Evolutionary conservation across 2,113 vertebrate species (phyloP).

Genomic region (Scartelaos histophorus): DNA sequence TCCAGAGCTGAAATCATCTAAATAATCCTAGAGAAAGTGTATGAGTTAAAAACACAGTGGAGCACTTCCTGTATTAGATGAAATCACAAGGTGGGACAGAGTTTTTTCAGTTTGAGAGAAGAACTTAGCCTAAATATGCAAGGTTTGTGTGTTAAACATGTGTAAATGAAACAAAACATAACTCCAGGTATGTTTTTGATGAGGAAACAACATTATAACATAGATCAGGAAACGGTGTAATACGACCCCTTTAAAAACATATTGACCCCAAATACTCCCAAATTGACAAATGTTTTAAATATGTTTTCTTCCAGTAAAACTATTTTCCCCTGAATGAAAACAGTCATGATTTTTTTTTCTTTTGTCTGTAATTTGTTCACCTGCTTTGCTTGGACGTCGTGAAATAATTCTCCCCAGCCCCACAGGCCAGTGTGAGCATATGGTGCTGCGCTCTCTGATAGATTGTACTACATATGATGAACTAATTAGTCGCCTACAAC

Average conservation of each 20-base stretch:
- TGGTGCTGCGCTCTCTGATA: conserved; percentile 53
- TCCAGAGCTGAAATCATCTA: too few relatives aligned
- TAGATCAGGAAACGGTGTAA: too few relatives aligned
- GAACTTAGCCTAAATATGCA: too few relatives aligned
- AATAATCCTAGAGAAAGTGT: too few relatives aligned
- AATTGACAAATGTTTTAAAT: background rate
- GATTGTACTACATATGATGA: conserved; percentile 61
- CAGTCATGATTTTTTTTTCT: background rate
- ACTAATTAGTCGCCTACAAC: conserved; percentile 57
- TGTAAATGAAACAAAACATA: too few relatives aligned
- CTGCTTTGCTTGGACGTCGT: conserved; percentile 55
- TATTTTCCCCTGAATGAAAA: background rate
- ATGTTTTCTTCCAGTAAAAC: background rate
- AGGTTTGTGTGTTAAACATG: too few relatives aligned
- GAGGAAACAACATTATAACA: too few relatives aligned
- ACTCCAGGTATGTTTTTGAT: too few relatives aligned
- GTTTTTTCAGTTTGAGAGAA: too few relatives aligned
- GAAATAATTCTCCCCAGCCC: conserved; percentile 56
- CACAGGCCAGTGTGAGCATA: conserved; percentile 66
- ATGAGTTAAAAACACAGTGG: too few relatives aligned
- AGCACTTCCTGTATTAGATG: too few relatives aligned
- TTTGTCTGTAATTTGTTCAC: conserved; percentile 40
- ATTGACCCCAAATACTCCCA: background rate
- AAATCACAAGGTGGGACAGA: too few relatives aligned
- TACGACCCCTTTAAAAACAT: background rate